These are phyloP conservation scores for Labeo rohita DNA, from an alignment of 2,113 vertebrate species.

Conservation along the genomic window DNA sequence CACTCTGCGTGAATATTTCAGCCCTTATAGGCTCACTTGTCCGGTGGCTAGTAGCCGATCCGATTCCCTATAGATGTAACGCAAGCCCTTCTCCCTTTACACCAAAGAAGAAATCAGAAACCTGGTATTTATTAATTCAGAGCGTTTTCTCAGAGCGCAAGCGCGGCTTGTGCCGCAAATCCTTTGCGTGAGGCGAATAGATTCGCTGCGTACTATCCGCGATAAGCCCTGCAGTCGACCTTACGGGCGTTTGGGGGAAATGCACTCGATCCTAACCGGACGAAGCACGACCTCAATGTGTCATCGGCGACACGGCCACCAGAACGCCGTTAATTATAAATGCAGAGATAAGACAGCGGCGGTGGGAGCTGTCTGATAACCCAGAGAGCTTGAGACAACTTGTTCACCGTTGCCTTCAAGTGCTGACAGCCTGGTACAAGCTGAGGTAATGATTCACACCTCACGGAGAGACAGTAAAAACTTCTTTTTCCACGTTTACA, in stretches of 20 bases:
- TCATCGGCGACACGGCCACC: conserved; percentile 19
- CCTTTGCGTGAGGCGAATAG: not conserved
- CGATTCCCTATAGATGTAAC: conserved; percentile 67
- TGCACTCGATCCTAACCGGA: not conserved
- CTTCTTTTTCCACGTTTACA: not conserved
- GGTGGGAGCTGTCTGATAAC: conserved; percentile 42
- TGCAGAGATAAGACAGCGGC: conserved; percentile 30
- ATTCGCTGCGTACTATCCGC: not conserved
- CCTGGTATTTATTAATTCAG: conserved; percentile 71
- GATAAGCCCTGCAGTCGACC: not conserved
- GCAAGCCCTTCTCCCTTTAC: conserved; percentile 65
- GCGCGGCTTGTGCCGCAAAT: conserved; percentile 3
- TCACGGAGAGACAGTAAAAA: not conserved
- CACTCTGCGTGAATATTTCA: conserved; percentile 62
- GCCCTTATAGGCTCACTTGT: conserved; percentile 55
- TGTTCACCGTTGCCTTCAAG: conserved; percentile 13
- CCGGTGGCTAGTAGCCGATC: conserved; percentile 58
- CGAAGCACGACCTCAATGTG: conserved; percentile 7
- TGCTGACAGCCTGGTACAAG: conserved; percentile 19
- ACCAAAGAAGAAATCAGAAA: conserved; percentile 67
- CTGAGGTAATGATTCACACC: conserved; percentile 16
- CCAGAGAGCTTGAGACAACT: conserved; percentile 54
- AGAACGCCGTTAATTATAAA: conserved; percentile 64
- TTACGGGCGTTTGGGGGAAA: not conserved
- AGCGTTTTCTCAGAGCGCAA: conserved; percentile 36